Base-by-base conservation (phyloP, 2,797 vertebrate genomes). In the Peromyscus nudipes region DNA sequence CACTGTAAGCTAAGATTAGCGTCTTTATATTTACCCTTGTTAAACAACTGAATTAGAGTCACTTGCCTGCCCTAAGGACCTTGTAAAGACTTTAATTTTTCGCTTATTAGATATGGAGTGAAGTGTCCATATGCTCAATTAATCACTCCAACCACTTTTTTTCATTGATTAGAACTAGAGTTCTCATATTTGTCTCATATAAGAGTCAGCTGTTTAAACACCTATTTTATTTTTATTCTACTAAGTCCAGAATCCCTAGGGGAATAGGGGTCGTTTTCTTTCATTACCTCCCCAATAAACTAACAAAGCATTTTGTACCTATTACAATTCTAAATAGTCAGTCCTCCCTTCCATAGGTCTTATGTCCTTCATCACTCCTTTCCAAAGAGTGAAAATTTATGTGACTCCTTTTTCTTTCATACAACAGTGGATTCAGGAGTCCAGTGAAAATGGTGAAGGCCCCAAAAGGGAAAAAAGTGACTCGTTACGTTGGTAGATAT, bases 1-100 rank as follows among this genome's bases (percentile, higher is more conserved):
- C 52, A 37, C 60, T 1, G 82, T 69, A 90, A 94, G 52, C 64
- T 92, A 85, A 84, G 71, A 96, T 95, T 91, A 95, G 64, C 65
- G 40, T 96, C 73, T 95, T 93, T 81, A 67, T 94, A 91, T 94
- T 91, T 94, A 94, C 77, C 82, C 90, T 94, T 93, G 96, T 96
- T 96, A 95, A 97, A 82, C 60, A 89, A 65, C 73, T 90, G 69
- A 90, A 95, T 94, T 97, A 89, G 77, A 96, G 55, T 77, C 69
- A 86, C 89, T 97, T 94, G 52, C 77, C 87, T 93, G 13, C 81
- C 94, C 77, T 97, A 93, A 98, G 89, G 81, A 87, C 60, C 87
- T 83, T 89, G 21, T 55, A 86, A 97, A 29, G 80, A 75, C 52
- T 91, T 97, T 62, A 75, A 57, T 60, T 71, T 65, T 76, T 93